Conservation (phyloP, 2,888 invertebrate genomes). For the Parnassius glacialis region DNA sequence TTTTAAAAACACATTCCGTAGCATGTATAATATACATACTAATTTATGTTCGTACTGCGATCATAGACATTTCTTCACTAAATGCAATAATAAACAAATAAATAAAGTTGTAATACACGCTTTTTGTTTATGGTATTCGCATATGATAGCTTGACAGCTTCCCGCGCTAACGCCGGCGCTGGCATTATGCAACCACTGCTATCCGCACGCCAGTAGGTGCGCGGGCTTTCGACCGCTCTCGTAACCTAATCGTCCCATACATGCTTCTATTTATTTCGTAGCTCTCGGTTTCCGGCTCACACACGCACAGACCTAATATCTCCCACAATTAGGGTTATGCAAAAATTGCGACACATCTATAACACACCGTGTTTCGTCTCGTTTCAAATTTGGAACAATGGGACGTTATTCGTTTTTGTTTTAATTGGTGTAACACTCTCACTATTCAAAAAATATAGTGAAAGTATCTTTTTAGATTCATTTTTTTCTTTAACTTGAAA, state of each 20-base stretch:
- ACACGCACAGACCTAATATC: constrained; percentile 22
- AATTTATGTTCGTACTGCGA: not conserved
- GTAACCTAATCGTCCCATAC: constrained; percentile 33
- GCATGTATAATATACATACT: too few species aligned
- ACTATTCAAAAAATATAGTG: constrained; percentile 11
- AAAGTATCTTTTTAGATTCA: constrained; percentile 14
- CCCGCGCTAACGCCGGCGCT: constrained; percentile 17
- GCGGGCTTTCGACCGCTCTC: constrained; percentile 36
- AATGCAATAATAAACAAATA: not conserved
- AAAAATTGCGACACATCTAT: constrained; percentile 53
- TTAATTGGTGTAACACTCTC: constrained; percentile 20
- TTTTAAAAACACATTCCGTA: too few species aligned
- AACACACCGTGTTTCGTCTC: constrained; percentile 9
- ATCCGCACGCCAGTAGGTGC: constrained; percentile 58
- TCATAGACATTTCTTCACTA: not conserved
- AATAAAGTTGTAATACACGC: not conserved
- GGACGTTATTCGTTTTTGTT: constrained; percentile 15
- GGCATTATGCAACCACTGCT: constrained; percentile 65
- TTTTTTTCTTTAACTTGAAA: constrained; percentile 8
- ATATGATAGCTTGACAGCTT: constrained; percentile 28
- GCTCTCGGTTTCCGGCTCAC: constrained; percentile 23
- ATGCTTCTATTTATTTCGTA: constrained; percentile 12
- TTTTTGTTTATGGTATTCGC: constrained; percentile 18
- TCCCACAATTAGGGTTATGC: constrained; percentile 49
- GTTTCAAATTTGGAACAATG: constrained; percentile 21